Evolutionary conservation across 2,113 vertebrate species (phyloP).

Genomic region (Passer montanus): DNA sequence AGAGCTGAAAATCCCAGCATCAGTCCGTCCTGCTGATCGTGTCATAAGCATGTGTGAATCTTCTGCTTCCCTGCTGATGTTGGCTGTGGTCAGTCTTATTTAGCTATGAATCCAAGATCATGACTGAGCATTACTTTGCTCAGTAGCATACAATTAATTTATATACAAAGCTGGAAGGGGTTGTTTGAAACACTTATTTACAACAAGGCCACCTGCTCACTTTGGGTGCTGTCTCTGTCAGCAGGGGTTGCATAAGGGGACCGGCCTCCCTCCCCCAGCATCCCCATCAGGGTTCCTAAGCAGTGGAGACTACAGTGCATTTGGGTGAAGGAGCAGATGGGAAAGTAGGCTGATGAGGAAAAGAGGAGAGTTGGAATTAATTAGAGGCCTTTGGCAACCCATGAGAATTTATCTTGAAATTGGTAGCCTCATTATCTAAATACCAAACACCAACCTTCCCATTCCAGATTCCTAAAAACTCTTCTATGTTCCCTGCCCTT

Average conservation of each 20-base stretch:
- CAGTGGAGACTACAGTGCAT: rapidly evolving
- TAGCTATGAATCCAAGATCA: neutral
- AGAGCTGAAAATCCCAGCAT: neutral
- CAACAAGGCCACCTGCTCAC: neutral
- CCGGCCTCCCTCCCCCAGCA: neutral
- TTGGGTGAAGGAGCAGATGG: neutral
- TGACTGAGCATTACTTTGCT: neutral
- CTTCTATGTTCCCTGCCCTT: neutral
- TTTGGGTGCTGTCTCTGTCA: neutral
- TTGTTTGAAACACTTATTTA: neutral
- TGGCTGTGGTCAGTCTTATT: neutral
- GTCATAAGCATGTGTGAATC: neutral
- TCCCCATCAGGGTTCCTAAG: neutral
- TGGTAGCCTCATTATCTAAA: neutral
- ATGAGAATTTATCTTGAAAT: neutral
- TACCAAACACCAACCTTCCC: neutral
- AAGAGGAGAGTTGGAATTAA: neutral
- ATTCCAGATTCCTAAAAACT: neutral
- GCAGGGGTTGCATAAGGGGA: neutral
- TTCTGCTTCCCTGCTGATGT: neutral
- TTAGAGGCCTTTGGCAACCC: neutral
- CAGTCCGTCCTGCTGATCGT: rapidly evolving
- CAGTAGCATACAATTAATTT: neutral
- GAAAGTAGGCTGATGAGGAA: neutral
- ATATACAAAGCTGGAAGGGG: neutral